Conservation (phyloP, 2,113 vertebrate genomes). For the Sorex araneus region DNA sequence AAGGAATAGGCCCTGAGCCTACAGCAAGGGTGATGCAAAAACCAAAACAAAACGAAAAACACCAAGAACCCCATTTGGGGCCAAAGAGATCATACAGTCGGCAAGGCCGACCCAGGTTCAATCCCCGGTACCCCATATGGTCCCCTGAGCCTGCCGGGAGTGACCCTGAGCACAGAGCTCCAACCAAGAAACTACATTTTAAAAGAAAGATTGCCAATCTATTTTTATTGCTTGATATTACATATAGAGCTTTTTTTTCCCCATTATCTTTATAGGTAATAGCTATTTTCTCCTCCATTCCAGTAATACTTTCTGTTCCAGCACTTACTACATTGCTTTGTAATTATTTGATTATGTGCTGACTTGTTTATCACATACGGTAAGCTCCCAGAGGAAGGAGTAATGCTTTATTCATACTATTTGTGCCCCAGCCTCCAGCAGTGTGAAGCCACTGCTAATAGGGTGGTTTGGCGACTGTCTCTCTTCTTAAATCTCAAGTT, state of each 20-base stretch:
- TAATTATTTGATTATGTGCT: background rate
- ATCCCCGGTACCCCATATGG: too few relatives aligned
- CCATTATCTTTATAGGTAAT: background rate
- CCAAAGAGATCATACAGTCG: too few relatives aligned
- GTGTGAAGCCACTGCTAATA: background rate
- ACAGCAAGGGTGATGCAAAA: too few relatives aligned
- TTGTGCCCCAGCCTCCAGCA: background rate
- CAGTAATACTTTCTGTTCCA: background rate
- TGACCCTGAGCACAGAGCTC: too few relatives aligned
- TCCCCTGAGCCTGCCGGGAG: too few relatives aligned
- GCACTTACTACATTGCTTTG: background rate
- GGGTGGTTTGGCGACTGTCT: background rate
- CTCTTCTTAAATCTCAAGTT: background rate
- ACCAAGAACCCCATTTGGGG: too few relatives aligned
- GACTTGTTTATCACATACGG: background rate
- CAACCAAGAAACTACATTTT: background rate
- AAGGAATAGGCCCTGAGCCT: too few relatives aligned
- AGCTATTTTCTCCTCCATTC: background rate
- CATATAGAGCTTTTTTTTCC: conserved; percentile 3
- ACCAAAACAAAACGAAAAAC: too few relatives aligned
- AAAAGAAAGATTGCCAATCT: conserved; percentile 9
- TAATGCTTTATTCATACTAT: background rate
- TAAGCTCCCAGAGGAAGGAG: background rate
- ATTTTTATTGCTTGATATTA: background rate
- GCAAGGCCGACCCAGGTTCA: too few relatives aligned